Evolutionary conservation across 2,113 vertebrate genomes (phyloP), one percentile per base, ranked within the genome.

Genomic region (Tragelaphus strepsiceros): DNA sequence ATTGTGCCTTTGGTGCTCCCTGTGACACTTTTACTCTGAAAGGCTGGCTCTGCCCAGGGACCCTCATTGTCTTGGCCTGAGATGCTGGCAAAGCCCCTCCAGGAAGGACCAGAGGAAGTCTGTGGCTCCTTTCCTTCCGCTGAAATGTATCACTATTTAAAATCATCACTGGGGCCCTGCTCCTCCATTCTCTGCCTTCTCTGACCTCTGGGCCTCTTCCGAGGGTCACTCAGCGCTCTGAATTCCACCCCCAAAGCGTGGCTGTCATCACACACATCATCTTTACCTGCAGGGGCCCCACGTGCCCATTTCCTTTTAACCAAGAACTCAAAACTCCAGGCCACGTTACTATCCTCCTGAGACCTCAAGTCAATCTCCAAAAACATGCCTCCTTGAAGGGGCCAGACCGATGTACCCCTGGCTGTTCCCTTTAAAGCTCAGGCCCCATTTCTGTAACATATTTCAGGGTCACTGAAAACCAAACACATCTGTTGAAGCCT

Each of bases 401-500:
- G 22, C 30, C 16, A 1, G 12, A 46, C 54, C 0, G 0, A 24
- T 1, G 6, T 6, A 12, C 32, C 11, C 21, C 9, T 22, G n/a
- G 19, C 35, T 61, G n/a, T 62, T 94, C 28, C 3, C 77, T 91
- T 84, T 43, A 17, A 82, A 51, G 51, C 61, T 35, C 49, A 46
- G 61, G 14, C 62, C 61, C 88, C 35, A 24, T 62, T n/a, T 64
- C 14, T 1, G 16, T 77, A 22, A 35, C 51, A 8, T 26, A 54
- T 22, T 19, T 87, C 51, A 6, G 74, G 89, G 56, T 28, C 26
- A 0, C 93, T 24, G 43, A 56, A 39, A 90, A 13, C 32, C 86
- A 26, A 14, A 17, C 13, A 12, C 58, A 1, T 13, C 19, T 58
- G n/a, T 26, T 21, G 71, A 86, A 21, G 82, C 67, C 51, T 21